Base-by-base conservation (phyloP, 2,888 invertebrate species). In the Drosophila setosimentum region DNA sequence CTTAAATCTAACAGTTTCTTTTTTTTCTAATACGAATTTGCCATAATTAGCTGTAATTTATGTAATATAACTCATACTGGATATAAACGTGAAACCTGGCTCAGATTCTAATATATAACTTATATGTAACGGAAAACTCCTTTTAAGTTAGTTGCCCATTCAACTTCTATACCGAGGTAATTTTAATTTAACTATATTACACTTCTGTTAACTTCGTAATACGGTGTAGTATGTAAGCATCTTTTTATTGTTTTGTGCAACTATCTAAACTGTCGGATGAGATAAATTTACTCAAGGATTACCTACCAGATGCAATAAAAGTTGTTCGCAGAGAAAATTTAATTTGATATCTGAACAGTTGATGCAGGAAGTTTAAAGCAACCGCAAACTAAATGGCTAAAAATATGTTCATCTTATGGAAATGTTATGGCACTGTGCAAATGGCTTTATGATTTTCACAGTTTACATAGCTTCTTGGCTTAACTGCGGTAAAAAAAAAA, bases 321-420 rank as follows among this genome's bases (percentile, higher is more conserved):
- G 62, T 63, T 63, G 60, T 30, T 58, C 33, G 30, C 70, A 54
- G n/a, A 53, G 60, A 55, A 76, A 64, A 73, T 72, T 49, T 42
- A 62, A 62, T 65, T 77, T 65, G 61, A 68, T 64, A 13, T 54
- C 27, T 37, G 27, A n/a, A 37, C 64, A 37, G 42, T 60, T 67
- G 59, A 27, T 27, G 50, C 33, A 30, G 32, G 40, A 67, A 45
- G 51, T 58, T 37, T 7, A 29, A 27, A n/a, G 42, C 58, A 64
- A 37, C 53, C 40, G 42, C 53, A 64, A 66, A 18, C 60, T 57
- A 76, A 76, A 61, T 71, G 60, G 49, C 59, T 24, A 40, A 67
- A 61, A 76, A 55, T 63, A 66, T 65, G 71, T 76, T 55, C 45
- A 37, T 29, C 59, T 63, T 76, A 66, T 70, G 75, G 42, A 76